Percentiles rank a stretch among this genome's conserved stretches.
Conservation (phyloP, 2,113 vertebrate genomes). For the Micronycteris hirsuta region DNA sequence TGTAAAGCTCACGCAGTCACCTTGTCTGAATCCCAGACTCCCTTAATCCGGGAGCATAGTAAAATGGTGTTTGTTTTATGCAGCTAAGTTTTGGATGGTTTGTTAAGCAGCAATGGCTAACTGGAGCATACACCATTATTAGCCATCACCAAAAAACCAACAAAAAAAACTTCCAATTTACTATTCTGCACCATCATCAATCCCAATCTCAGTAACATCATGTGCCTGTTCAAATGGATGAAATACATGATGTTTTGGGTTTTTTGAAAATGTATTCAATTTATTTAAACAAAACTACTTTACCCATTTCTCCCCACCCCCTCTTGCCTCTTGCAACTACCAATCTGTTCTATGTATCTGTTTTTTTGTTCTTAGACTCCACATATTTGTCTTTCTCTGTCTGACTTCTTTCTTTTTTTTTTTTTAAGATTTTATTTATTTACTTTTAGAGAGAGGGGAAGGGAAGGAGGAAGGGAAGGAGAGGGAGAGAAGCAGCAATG, state of each 20-base stretch:
- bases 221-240: neutral
- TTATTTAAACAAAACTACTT: neutral
- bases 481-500: too few species aligned
- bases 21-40: neutral
- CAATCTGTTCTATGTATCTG: neutral
- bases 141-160: too few species aligned
- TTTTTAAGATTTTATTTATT: too few species aligned
- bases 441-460: too few species aligned
- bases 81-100: neutral
- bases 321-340: neutral
- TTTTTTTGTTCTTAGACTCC: too few species aligned
- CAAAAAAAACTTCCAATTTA: neutral
- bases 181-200: neutral
- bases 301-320: neutral
- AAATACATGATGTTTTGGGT: neutral
- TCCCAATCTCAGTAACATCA: neutral
- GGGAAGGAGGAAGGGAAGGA: too few species aligned
- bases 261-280: neutral
- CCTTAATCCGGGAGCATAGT: neutral
- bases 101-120: neutral
- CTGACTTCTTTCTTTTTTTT: too few species aligned
- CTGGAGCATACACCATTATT: neutral
- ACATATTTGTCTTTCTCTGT: neutral
- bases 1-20: neutral
- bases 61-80: neutral